A percentile compares a stretch with the other conserved stretches of the same genome.
These are phyloP conservation scores for Ferrisia virgata DNA, from an alignment of 2,888 invertebrate species.

Conservation along the genomic window DNA sequence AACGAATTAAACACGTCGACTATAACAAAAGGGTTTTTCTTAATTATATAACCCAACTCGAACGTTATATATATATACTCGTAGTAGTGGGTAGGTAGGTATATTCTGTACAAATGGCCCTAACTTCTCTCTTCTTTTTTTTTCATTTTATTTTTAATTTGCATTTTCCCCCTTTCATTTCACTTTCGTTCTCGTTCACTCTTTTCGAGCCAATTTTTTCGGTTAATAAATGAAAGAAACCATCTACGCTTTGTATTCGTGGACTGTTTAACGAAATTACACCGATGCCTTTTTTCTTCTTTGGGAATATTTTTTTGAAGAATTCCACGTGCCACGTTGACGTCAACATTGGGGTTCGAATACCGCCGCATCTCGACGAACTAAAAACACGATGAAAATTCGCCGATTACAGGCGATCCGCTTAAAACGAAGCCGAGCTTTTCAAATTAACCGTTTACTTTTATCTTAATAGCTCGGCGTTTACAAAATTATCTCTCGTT, in stretches of 20 bases:
- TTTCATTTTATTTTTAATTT: background rate
- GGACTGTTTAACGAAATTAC: constrained; percentile 1
- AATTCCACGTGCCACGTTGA: constrained; percentile 2
- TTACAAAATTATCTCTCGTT: background rate
- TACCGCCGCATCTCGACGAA: background rate
- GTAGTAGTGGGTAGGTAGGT: background rate
- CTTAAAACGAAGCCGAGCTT: background rate
- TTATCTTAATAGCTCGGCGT: background rate
- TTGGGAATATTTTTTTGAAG: background rate
- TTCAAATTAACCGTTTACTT: background rate
- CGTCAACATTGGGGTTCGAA: no score
- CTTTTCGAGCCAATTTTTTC: background rate
- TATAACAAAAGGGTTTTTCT: background rate
- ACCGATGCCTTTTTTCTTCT: background rate
- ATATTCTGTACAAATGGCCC: background rate
- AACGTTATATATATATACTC: background rate
- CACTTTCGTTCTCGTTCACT: background rate
- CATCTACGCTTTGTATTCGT: background rate
- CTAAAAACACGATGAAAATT: background rate
- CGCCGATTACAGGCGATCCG: background rate
- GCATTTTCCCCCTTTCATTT: background rate
- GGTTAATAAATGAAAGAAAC: no score
- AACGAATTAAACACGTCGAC: background rate
- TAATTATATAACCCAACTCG: background rate
- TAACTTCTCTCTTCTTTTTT: background rate